Evolutionary conservation across 2,797 vertebrate species (phyloP).

Genomic region (Gobio occitaniae): DNA sequence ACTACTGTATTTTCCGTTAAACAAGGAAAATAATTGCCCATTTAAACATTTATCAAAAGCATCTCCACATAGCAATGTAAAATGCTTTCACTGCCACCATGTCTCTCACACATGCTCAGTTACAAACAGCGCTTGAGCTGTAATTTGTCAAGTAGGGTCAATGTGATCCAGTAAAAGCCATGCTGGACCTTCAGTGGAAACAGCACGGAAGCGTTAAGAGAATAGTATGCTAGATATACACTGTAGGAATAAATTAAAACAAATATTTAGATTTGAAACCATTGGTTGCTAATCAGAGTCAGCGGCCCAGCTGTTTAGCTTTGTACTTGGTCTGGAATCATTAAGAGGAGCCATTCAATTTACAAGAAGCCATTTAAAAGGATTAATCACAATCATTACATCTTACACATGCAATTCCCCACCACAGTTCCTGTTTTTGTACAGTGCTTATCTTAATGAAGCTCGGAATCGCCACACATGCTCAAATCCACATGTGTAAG

Average conservation of each 20-base stretch:
- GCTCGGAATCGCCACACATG: background rate
- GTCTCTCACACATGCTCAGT: background rate
- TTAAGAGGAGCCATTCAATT: slow-evolving; percentile 13
- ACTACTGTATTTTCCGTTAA: background rate
- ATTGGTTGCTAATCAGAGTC: slow-evolving; percentile 7
- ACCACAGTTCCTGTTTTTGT: slow-evolving; percentile 23
- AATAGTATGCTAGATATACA: slow-evolving; percentile 6
- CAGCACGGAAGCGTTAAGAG: background rate
- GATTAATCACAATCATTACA: slow-evolving; percentile 44
- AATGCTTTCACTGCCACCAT: slow-evolving; percentile 10
- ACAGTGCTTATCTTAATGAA: slow-evolving; percentile 22
- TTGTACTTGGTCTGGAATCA: slow-evolving; percentile 19
- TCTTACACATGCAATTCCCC: slow-evolving; percentile 26
- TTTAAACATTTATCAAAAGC: background rate
- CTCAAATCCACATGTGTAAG: slow-evolving; percentile 33
- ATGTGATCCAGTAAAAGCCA: slow-evolving; percentile 20
- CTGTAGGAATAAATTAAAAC: background rate
- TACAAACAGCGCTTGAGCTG: slow-evolving; percentile 3
- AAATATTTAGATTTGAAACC: slow-evolving; percentile 28
- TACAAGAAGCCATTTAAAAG: slow-evolving; percentile 29
- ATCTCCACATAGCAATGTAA: background rate
- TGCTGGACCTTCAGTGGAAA: background rate
- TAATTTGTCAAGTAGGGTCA: slow-evolving; percentile 21
- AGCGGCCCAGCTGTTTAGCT: slow-evolving; percentile 30
- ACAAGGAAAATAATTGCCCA: background rate